Percentiles rank a stretch among this genome's conserved stretches.
Conservation (phyloP, 1,140 invertebrate species). For the Zaprionus kolodkinae region DNA sequence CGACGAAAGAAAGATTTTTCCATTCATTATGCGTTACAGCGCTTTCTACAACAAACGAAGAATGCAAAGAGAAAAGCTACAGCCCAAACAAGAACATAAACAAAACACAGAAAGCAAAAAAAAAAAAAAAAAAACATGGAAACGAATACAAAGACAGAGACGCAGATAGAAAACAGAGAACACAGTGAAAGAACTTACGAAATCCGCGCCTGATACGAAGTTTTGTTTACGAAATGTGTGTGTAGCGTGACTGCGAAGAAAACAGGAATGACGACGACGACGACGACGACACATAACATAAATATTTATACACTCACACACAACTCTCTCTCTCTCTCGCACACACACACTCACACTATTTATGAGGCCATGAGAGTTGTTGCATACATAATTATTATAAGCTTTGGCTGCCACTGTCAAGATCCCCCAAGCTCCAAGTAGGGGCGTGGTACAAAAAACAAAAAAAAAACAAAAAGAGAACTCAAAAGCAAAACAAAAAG, state of each 20-base stretch:
- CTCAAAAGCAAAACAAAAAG: slow-evolving; percentile 66
- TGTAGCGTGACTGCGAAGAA: slow-evolving; percentile 53
- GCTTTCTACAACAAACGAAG: slow-evolving; percentile 27
- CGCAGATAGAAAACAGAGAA: not conserved
- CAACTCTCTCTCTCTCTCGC: slow-evolving; percentile 14
- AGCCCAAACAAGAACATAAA: not conserved
- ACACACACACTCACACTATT: slow-evolving; percentile 35
- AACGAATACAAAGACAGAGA: slow-evolving; percentile 24
- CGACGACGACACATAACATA: slow-evolving; percentile 26
- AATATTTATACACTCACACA: slow-evolving; percentile 35
- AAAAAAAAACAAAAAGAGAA: slow-evolving; percentile 65
- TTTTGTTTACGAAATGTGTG: slow-evolving; percentile 80
- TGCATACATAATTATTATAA: slow-evolving; percentile 69
- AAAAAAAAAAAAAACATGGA: not conserved
- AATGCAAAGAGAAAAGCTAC: not conserved
- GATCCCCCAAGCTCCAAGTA: slow-evolving; percentile 4
- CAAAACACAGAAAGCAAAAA: not conserved
- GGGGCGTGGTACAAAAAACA: slow-evolving; percentile 57
- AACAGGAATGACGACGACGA: slow-evolving; percentile 61
- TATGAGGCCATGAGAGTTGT: slow-evolving; percentile 59
- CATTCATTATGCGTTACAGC: slow-evolving; percentile 47
- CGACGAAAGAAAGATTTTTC: slow-evolving; percentile 21
- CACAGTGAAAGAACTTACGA: slow-evolving; percentile 27
- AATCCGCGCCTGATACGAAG: slow-evolving; percentile 42
- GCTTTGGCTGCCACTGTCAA: slow-evolving; percentile 38